These are phyloP conservation scores for Paratrypauchen microcephalus DNA, from an alignment of 2,797 vertebrate species.

Conservation along the genomic window DNA sequence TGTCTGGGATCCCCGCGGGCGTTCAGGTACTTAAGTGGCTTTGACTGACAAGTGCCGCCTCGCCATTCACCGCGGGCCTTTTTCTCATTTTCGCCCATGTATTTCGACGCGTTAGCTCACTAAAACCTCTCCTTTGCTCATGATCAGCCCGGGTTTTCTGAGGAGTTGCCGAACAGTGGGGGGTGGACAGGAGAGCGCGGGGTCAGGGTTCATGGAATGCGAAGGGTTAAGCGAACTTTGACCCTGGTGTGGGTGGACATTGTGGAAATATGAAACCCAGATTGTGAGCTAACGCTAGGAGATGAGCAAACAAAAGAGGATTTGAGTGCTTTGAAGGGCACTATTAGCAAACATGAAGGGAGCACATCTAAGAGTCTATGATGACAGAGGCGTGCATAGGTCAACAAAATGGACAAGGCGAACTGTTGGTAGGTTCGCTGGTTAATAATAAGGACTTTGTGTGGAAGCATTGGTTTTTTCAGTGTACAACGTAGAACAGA, in stretches of 20 bases:
- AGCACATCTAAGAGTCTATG: background rate
- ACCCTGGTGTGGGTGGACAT: background rate
- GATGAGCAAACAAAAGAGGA: conserved; percentile 1
- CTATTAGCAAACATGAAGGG: background rate
- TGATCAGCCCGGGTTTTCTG: background rate
- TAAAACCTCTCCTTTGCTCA: background rate
- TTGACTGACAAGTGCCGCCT: conserved; percentile 57
- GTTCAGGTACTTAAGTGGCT: conserved; percentile 53
- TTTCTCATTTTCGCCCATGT: conserved; percentile 13
- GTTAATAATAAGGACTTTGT: background rate
- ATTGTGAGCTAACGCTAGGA: background rate
- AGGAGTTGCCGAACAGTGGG: background rate
- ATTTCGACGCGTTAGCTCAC: background rate
- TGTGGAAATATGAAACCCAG: background rate
- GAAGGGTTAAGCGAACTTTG: background rate
- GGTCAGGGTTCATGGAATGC: background rate
- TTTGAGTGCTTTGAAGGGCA: background rate
- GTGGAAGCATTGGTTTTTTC: no score
- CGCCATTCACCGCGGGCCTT: conserved; percentile 22
- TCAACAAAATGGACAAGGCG: background rate
- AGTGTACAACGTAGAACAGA: no score
- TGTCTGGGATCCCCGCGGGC: conserved; percentile 52
- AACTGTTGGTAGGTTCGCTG: background rate
- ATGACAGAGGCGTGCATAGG: background rate
- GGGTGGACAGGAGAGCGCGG: background rate